Conservation (phyloP, 2,113 vertebrate genomes). For the Tupaia tana region DNA sequence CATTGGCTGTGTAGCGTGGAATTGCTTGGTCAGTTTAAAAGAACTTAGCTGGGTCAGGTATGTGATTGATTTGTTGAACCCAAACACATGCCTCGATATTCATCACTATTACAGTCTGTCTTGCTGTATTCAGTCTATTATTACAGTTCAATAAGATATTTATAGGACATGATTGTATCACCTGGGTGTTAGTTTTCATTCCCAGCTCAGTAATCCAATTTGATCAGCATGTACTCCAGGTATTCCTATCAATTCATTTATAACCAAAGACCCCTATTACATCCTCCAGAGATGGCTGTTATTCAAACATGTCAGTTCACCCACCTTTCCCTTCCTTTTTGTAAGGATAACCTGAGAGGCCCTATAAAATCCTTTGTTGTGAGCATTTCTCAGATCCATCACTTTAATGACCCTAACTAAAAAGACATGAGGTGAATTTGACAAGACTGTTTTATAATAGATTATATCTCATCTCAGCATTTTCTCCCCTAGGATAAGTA, state of each 20-base stretch:
- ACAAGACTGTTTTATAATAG: constrained; percentile 12
- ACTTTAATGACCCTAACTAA: constrained; percentile 36
- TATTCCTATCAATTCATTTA: background rate
- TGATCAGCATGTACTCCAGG: background rate
- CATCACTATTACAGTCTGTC: constrained; percentile 15
- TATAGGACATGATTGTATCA: constrained; percentile 14
- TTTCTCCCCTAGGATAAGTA: constrained; percentile 27
- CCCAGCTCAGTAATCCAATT: background rate
- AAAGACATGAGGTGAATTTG: constrained; percentile 1
- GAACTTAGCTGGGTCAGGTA: background rate
- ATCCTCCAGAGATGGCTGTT: background rate
- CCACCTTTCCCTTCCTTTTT: background rate
- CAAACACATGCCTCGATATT: background rate
- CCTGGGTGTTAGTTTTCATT: background rate
- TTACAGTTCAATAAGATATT: constrained; percentile 14
- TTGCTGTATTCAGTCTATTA: constrained; percentile 28
- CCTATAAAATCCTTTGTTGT: background rate
- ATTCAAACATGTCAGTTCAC: background rate
- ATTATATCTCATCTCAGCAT: background rate
- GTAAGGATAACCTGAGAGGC: background rate
- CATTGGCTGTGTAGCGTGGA: background rate
- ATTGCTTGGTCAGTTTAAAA: constrained; percentile 6
- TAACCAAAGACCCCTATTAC: background rate
- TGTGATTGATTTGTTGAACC: constrained; percentile 14
- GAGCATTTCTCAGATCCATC: background rate